Conservation (phyloP, 2,797 vertebrate species). For the Coregonus sp. region DNA sequence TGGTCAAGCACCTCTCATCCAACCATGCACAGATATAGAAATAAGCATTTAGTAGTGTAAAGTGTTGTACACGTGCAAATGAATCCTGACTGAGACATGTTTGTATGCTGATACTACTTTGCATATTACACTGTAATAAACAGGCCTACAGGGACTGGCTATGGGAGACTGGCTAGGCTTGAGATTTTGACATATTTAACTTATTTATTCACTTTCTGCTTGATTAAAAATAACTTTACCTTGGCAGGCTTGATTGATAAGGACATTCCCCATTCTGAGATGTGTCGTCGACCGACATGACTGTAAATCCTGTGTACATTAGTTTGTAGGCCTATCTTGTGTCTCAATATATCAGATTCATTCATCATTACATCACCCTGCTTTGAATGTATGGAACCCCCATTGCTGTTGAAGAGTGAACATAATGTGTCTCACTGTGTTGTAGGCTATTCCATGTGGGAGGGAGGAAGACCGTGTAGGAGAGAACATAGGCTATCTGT, state of each 20-base stretch:
- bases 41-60: conserved; percentile 7
- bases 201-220: neutral
- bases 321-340: neutral
- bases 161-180: neutral
- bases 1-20: conserved; percentile 18
- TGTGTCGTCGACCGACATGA: neutral
- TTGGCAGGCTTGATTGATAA: neutral
- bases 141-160: neutral
- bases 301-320: no score
- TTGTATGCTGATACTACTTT: neutral
- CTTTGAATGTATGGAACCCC: neutral
- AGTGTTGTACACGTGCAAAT: neutral
- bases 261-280: neutral
- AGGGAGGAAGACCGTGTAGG: no score
- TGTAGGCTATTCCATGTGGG: no score
- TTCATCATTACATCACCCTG: neutral
- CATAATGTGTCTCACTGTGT: no score
- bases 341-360: neutral
- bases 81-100: neutral
- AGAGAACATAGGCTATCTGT: no score
- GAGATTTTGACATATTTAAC: neutral
- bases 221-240: neutral
- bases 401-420: neutral
- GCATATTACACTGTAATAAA: neutral
- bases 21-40: neutral